These are phyloP conservation scores for Lasioglossum albipes DNA, from an alignment of 1,140 invertebrate genomes.

Conservation along the genomic window DNA sequence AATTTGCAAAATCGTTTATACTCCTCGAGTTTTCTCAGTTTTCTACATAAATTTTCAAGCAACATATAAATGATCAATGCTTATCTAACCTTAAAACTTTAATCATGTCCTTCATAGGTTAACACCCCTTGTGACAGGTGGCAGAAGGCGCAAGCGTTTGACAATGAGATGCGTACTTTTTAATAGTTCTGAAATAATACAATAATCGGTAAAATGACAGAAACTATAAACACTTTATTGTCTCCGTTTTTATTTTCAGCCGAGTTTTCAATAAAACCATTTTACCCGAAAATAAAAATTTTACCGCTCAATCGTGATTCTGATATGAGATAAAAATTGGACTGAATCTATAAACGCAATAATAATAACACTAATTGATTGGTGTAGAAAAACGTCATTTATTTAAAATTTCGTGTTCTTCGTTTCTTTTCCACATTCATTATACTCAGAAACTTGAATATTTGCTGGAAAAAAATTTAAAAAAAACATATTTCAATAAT, in stretches of 20 bases:
- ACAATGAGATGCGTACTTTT: not conserved
- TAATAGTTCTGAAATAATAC: no score
- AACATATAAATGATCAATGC: conserved; percentile 1
- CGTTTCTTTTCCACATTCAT: not conserved
- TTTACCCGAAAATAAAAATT: not conserved
- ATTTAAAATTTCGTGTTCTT: conserved; percentile 30
- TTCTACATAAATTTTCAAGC: conserved; percentile 1
- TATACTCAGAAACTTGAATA: conserved; percentile 18
- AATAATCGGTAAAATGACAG: not conserved
- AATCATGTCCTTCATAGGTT: not conserved
- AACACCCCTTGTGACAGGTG: not conserved
- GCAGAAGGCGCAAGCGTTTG: not conserved
- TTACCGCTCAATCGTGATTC: not conserved
- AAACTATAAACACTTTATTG: not conserved
- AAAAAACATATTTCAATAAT: no score
- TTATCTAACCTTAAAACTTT: conserved; percentile 20
- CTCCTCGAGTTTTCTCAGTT: not conserved
- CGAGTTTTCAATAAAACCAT: not conserved
- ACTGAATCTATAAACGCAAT: not conserved
- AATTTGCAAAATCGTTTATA: conserved; percentile 3
- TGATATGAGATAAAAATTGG: not conserved
- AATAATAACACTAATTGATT: conserved; percentile 18
- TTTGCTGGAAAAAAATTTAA: conserved; percentile 34
- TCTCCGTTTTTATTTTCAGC: not conserved
- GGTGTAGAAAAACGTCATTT: conserved; percentile 41